Evolutionary conservation across 2,797 vertebrate genomes (phyloP).

Genomic region (Pseudochirops corinnae): DNA sequence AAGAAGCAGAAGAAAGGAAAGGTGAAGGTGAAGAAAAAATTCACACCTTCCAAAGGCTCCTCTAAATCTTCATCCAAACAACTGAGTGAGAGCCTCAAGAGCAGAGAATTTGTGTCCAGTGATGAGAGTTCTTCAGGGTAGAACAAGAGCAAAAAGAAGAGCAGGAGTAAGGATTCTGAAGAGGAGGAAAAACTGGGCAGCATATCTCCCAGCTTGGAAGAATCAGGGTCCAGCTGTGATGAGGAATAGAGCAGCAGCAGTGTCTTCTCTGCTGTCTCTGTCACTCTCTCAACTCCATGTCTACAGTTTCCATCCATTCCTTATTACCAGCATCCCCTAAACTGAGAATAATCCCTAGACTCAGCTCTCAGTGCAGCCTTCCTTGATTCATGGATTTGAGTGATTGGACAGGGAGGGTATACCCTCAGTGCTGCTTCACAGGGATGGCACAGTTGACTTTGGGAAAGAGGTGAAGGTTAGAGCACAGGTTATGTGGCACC

Average conservation of each 20-base stretch:
- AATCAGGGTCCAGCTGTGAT: conserved; percentile 85
- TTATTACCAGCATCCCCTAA: conserved; percentile 58
- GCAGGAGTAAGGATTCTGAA: conserved; percentile 89
- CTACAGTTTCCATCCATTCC: background rate
- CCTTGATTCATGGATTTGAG: conserved; percentile 23
- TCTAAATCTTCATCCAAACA: conserved; percentile 79
- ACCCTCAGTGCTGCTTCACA: conserved; percentile 15
- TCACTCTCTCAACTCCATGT: background rate
- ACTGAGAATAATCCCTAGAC: conserved; percentile 31
- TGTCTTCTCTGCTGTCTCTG: background rate
- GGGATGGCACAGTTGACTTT: conserved; percentile 11
- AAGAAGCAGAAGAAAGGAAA: conserved; percentile 88
- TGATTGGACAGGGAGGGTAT: background rate
- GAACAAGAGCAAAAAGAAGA: conserved; percentile 85
- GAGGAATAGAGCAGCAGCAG: conserved; percentile 54
- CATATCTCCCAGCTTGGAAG: conserved; percentile 91
- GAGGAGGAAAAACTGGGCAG: conserved; percentile 90
- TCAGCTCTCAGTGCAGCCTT: conserved; percentile 54
- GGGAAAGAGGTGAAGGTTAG: conserved; percentile 44
- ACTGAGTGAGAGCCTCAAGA: conserved; percentile 92
- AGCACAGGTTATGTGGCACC: conserved; percentile 43
- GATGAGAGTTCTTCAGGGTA: conserved; percentile 94
- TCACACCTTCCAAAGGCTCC: conserved; percentile 66
- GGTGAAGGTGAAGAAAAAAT: conserved; percentile 83
- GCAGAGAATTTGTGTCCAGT: conserved; percentile 96